Conservation (phyloP, 2,113 vertebrate species). For the Otocyon megalotis region DNA sequence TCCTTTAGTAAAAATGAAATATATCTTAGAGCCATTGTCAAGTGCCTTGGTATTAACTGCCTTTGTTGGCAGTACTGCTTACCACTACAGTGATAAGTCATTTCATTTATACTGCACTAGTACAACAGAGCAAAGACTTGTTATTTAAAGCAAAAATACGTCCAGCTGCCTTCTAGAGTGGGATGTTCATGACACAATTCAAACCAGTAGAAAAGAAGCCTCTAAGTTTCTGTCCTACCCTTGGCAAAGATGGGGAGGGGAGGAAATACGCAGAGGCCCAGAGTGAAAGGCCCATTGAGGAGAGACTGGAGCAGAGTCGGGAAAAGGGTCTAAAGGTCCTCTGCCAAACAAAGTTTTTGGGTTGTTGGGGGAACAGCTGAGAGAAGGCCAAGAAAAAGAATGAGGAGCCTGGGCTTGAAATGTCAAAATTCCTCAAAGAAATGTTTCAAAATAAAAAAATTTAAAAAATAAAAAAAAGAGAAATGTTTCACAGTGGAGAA, state of each 20-base stretch:
- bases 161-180: constrained; percentile 17
- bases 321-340: neutral
- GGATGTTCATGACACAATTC: neutral
- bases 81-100: neutral
- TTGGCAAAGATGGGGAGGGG: neutral
- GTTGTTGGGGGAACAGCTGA: neutral
- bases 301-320: neutral
- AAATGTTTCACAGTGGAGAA: constrained; percentile 9
- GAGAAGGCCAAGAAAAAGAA: neutral
- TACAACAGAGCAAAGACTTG: neutral
- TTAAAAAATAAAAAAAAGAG: too few species aligned
- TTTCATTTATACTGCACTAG: neutral
- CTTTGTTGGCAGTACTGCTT: neutral
- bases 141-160: constrained; percentile 47
- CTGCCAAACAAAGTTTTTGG: neutral
- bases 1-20: neutral
- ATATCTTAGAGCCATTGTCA: neutral
- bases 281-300: neutral
- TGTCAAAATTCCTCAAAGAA: neutral
- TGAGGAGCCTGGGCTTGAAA: neutral
- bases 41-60: neutral
- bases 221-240: neutral
- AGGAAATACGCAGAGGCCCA: neutral
- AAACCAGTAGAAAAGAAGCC: neutral
- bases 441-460: neutral